These are phyloP conservation scores for Prolemur simus DNA, from an alignment of 2,113 vertebrate genomes.

Conservation along the genomic window DNA sequence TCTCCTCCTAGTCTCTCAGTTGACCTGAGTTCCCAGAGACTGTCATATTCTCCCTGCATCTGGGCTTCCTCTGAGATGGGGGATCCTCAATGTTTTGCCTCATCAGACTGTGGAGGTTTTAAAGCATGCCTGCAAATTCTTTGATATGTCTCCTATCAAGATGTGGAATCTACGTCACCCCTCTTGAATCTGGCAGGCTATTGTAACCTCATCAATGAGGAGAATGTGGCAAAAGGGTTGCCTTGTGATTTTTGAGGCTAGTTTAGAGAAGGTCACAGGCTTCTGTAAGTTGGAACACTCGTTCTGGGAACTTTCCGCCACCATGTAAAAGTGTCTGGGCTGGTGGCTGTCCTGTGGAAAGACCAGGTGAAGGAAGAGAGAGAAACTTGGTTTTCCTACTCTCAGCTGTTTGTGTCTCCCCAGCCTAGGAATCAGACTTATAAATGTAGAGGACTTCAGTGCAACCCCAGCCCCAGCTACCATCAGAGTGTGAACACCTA, in stretches of 20 bases:
- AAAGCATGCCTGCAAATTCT: background rate
- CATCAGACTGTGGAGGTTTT: background rate
- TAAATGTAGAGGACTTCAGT: background rate
- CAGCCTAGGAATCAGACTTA: background rate
- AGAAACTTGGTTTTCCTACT: background rate
- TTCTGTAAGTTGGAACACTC: background rate
- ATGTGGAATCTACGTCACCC: background rate
- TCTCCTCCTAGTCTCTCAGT: background rate
- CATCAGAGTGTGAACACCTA: background rate
- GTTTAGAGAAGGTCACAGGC: background rate
- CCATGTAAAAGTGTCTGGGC: background rate
- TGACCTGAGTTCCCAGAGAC: background rate
- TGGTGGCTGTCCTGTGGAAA: background rate
- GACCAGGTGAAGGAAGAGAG: background rate
- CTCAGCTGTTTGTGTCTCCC: background rate
- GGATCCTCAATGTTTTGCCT: background rate
- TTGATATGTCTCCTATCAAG: background rate
- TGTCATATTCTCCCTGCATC: rapidly evolving
- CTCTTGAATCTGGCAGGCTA: background rate
- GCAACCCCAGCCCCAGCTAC: background rate
- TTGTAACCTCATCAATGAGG: background rate
- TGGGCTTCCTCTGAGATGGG: background rate
- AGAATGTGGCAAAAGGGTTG: background rate
- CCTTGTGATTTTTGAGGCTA: background rate
- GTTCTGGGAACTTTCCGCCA: background rate